phyloP scores from a whole-genome alignment of 92 coral and sea anemone genomes.

The Micromussa lordhowensis region DNA sequence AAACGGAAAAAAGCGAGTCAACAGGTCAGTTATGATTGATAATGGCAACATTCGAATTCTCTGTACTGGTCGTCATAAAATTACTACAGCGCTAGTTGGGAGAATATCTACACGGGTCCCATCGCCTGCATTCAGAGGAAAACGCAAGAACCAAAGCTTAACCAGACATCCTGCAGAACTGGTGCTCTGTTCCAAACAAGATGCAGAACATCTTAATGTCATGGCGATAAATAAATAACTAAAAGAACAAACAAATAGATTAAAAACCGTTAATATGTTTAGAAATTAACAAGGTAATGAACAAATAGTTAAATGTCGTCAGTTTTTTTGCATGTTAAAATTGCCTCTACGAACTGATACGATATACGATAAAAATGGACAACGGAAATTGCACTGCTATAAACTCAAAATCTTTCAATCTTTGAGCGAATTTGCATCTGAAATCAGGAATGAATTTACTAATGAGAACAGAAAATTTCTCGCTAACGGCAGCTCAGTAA shows the following conservation, averaged over 20 bases:
- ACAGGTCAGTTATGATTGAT: not conserved
- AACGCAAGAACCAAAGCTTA: no score
- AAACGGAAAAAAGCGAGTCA: not conserved
- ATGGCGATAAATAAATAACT: not conserved
- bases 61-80: not conserved
- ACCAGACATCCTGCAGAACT: no score
- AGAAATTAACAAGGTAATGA: not conserved
- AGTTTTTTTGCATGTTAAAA: not conserved
- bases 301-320: not conserved
- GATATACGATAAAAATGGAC: not conserved
- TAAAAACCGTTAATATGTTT: not conserved
- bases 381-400: not conserved
- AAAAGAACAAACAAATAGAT: not conserved
- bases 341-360: not conserved
- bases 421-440: not conserved
- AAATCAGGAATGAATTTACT: not conserved
- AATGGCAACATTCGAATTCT: not conserved
- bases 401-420: not conserved
- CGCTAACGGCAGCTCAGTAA: not conserved
- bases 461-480: not conserved
- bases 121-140: no score
- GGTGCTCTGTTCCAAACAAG: no score
- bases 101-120: not conserved
- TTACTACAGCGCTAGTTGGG: not conserved
- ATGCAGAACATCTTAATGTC: not conserved